Conservation (phyloP, 2,113 vertebrate genomes). For the Sebastes schlegelii region DNA sequence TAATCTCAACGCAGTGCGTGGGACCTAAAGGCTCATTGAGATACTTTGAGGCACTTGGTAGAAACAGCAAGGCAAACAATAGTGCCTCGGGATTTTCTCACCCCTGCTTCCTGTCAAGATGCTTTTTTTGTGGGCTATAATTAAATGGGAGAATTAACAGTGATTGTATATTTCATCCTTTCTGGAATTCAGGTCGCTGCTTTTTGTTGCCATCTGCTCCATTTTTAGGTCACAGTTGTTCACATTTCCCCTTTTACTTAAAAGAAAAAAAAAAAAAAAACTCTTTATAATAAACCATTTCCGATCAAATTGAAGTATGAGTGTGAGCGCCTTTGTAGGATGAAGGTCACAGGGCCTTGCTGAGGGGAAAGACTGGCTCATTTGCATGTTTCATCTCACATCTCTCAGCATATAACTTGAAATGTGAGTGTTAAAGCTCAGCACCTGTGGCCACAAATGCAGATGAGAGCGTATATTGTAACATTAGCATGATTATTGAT, state of each 20-base stretch:
- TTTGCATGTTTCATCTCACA: slow-evolving; percentile 72
- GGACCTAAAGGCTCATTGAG: slow-evolving; percentile 40
- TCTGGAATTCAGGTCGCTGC: slow-evolving; percentile 31
- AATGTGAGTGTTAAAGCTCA: slow-evolving; percentile 51
- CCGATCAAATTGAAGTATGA: slow-evolving; percentile 45
- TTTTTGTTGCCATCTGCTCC: slow-evolving; percentile 29
- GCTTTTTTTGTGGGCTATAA: slow-evolving; percentile 54
- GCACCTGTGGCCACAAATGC: slow-evolving; percentile 56
- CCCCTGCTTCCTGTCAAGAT: slow-evolving; percentile 41
- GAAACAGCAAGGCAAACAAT: slow-evolving; percentile 39
- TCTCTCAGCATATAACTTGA: slow-evolving; percentile 40
- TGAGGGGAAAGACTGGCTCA: slow-evolving; percentile 44
- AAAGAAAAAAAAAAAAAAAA: background rate
- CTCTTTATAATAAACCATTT: slow-evolving; percentile 48
- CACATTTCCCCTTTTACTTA: slow-evolving; percentile 9
- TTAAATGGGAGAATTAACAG: slow-evolving; percentile 70
- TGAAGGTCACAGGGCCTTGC: slow-evolving; percentile 66
- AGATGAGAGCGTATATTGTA: slow-evolving; percentile 25
- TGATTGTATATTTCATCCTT: slow-evolving; percentile 62
- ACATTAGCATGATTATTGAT: slow-evolving; percentile 64
- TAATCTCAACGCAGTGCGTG: slow-evolving; percentile 48
- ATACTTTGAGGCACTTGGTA: slow-evolving; percentile 33
- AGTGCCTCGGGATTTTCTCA: slow-evolving; percentile 41
- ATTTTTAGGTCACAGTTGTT: slow-evolving; percentile 35
- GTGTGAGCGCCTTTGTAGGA: slow-evolving; percentile 39